These are phyloP conservation scores for Echinarachnius parma DNA, from an alignment of 53 echinoderm and acorn worm genomes.

Conservation along the genomic window DNA sequence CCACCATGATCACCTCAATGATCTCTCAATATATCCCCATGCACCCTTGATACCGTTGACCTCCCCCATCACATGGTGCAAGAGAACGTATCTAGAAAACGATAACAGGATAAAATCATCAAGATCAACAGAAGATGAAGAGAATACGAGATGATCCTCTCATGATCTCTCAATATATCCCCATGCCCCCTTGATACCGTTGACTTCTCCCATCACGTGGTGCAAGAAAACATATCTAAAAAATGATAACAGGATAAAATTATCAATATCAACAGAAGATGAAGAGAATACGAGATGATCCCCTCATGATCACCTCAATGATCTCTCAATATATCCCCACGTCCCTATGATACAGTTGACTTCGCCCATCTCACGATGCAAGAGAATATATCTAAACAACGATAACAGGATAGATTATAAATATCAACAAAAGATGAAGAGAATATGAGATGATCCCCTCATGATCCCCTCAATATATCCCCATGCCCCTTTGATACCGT, in stretches of 20 bases:
- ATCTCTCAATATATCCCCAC: conserved; percentile 95
- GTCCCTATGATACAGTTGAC: conserved; percentile 82
- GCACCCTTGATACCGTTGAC: conserved; percentile 85
- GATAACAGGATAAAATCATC: neutral
- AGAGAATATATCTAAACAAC: conserved; percentile 62
- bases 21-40: conserved; percentile 95
- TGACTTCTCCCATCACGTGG: conserved; percentile 88
- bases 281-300: neutral
- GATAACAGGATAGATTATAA: neutral
- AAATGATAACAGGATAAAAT: too few relatives aligned
- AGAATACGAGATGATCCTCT: conserved; percentile 81
- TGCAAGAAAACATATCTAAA: conserved; percentile 87
- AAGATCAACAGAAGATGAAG: neutral
- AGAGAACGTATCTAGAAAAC: conserved; percentile 63
- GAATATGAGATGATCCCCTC: conserved; percentile 86
- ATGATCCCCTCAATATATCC: conserved; percentile 96
- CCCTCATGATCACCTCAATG: too few relatives aligned
- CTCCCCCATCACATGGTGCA: conserved; percentile 96
- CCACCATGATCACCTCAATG: too few relatives aligned
- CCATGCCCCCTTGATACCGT: conserved; percentile 94
- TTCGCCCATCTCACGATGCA: conserved; percentile 95
- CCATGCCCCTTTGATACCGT: conserved; percentile 94
- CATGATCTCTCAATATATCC: conserved; percentile 93
- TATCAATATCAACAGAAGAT: neutral
- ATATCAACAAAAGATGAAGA: neutral